Conservation (phyloP, 2,113 vertebrate genomes). For the Suricata suricatta region DNA sequence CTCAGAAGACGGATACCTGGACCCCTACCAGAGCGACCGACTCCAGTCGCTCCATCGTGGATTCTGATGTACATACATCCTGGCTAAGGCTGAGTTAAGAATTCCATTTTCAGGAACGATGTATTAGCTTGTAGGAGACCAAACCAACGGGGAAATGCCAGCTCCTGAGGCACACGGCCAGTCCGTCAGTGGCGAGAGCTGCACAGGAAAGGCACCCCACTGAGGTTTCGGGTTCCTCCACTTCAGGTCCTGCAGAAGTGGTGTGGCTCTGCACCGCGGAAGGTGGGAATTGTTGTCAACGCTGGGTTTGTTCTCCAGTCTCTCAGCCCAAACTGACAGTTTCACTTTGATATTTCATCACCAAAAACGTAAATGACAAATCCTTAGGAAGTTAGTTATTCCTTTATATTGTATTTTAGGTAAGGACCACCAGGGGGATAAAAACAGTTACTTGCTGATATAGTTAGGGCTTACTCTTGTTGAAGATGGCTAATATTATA, state of each 20-base stretch:
- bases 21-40: not conserved
- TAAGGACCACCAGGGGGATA: not conserved
- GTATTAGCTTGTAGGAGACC: not conserved
- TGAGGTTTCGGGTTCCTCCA: not conserved
- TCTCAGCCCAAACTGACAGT: not conserved
- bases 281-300: not conserved
- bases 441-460: not conserved
- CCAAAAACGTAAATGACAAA: not conserved
- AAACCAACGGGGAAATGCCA: not conserved
- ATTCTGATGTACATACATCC: not conserved
- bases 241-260: not conserved
- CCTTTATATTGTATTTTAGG: not conserved
- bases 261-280: not conserved
- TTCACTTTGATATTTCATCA: not conserved
- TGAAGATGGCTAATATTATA: not conserved
- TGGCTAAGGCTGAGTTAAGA: not conserved
- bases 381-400: not conserved
- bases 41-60: not conserved
- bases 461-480: not conserved
- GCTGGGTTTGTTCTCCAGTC: not conserved
- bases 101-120: not conserved
- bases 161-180: not conserved
- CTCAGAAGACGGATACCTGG: not conserved
- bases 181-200: not conserved
- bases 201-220: not conserved